Base-by-base conservation (phyloP, 2,888 invertebrate species). In the Cheilosia pagana region DNA sequence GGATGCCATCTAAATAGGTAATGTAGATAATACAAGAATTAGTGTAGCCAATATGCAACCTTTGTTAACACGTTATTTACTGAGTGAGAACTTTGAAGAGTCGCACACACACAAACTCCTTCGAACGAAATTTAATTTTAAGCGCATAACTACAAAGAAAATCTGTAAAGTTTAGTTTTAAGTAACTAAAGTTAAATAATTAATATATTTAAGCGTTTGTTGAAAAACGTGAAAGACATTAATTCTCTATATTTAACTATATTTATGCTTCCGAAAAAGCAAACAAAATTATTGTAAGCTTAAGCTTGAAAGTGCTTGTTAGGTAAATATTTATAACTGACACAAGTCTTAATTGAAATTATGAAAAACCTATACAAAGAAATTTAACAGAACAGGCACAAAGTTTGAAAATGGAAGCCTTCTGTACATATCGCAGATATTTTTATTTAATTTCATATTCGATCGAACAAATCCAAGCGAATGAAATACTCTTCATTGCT, bases 1-100 rank as follows among this genome's bases (percentile, higher is more conserved):
- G 65, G 92, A 86, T 88, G 87, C 87, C 87, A 39, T 87, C 48
- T 86, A 86, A 81, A 55, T 55, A n/a, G n/a, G n/a, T n/a, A 3
- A 72, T 28, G 16, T 55, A n/a, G 19, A 6, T 41, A 25, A 12
- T 7, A 39, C n/a, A n/a, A n/a, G n/a, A n/a, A 8, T 28, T 28
- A 28, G 28, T 28, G 0, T 5, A 25, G 25, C 28, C 2, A 48
- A 10, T 7, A 21, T 28, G 31, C 12, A 14, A 23, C 7, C 7
- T 8, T 28, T 28, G 14, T 55, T 10, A 23, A 6, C 6, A 59
- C 16, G n/a, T 60, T 71, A 83, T 78, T 74, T 83, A 74, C 50
- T 62, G 82, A 83, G 82, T 83, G 82, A 83, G 82, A 83, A 72
- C 53, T 68, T 50, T 31, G 55, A 60, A 82, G 68, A 48, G 14